Conservation (phyloP, 1,140 invertebrate genomes). For the Kradibia gibbosae region DNA sequence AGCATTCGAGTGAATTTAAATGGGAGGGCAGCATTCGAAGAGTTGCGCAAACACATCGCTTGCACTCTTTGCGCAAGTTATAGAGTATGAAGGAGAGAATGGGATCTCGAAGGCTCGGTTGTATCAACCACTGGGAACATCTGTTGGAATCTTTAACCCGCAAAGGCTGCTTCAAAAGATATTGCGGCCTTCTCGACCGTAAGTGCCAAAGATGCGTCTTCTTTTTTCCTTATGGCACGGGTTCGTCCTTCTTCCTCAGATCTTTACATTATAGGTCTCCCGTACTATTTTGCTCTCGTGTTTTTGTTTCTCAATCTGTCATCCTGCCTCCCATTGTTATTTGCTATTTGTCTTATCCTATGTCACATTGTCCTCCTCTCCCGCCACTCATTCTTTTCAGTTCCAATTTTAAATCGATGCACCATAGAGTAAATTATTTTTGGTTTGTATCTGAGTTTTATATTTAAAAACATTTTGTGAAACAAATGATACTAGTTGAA, state of each 20-base stretch:
- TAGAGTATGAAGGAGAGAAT: not conserved
- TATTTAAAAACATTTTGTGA: not conserved
- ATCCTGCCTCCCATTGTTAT: constrained; percentile 37
- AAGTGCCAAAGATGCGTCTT: constrained; percentile 14
- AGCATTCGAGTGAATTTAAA: not conserved
- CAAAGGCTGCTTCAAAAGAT: not conserved
- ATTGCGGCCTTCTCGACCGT: not conserved
- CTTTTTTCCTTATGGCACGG: constrained; percentile 31
- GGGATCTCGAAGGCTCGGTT: not conserved
- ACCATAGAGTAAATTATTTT: not conserved
- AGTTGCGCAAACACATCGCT: not conserved
- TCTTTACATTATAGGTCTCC: not conserved
- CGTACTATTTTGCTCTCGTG: constrained; percentile 8
- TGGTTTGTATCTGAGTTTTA: not conserved
- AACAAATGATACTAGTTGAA: too few relatives aligned
- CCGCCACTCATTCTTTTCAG: not conserved
- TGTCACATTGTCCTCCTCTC: too few relatives aligned
- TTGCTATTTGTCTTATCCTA: constrained; percentile 31
- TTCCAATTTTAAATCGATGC: not conserved
- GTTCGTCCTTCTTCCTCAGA: not conserved
- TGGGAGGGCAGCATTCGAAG: not conserved
- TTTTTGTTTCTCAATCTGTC: constrained; percentile 50
- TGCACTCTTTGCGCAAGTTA: not conserved
- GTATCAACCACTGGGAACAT: constrained; percentile 57
- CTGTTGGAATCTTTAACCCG: constrained; percentile 60